A percentile compares a stretch with the other conserved stretches of the same genome.
Evolutionary conservation across 2,797 vertebrate species (phyloP).

Genomic region (Todus mexicanus): DNA sequence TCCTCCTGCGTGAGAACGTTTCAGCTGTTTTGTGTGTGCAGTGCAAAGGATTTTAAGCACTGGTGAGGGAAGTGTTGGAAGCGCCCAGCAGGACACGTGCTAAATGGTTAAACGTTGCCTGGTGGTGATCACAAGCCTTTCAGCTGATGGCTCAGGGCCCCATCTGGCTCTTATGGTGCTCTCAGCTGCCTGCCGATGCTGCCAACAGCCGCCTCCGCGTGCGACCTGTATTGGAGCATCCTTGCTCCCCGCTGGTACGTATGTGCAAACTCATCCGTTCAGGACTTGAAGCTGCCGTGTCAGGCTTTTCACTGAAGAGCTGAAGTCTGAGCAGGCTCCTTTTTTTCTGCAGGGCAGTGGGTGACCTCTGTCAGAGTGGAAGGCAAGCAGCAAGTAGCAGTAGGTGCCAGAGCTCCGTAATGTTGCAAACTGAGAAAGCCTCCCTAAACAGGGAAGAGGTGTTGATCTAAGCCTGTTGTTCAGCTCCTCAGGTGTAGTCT

Average conservation of each 20-base stretch:
- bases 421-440: background rate
- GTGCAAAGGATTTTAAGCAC: background rate
- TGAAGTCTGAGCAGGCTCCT: background rate
- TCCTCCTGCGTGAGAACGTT: accelerated
- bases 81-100: background rate
- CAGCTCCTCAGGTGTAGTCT: background rate
- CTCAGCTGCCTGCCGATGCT: background rate
- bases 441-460: background rate
- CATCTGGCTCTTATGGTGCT: background rate
- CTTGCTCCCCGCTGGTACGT: background rate
- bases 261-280: background rate
- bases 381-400: background rate
- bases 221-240: background rate
- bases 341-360: background rate
- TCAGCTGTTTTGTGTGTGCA: background rate
- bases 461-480: background rate
- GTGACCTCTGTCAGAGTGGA: background rate
- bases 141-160: background rate
- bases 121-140: background rate
- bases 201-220: background rate
- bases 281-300: background rate
- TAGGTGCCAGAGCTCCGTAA: background rate
- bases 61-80: background rate
- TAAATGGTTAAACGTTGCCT: background rate
- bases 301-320: background rate